Percentiles rank a stretch among this genome's conserved stretches.
phyloP scores from a whole-genome alignment of 2,888 invertebrate genomes.

The Antheraea assamensis region DNA sequence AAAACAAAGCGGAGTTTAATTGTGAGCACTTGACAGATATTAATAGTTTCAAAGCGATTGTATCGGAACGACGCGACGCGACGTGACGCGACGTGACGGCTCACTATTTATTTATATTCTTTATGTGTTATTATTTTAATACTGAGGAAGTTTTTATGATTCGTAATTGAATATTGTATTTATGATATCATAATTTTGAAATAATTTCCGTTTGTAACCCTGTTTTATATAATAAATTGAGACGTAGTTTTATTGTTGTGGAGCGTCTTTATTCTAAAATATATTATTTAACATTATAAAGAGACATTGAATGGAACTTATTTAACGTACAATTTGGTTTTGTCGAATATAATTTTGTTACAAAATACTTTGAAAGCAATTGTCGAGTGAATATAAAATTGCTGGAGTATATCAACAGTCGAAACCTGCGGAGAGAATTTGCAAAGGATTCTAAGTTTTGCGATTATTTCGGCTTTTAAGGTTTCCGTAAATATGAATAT shows the following conservation, averaged over 20 bases:
- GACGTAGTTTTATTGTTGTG: too few relatives aligned
- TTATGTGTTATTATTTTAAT: not conserved
- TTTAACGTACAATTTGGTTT: too few relatives aligned
- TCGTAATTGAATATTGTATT: not conserved
- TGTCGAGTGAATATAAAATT: too few relatives aligned
- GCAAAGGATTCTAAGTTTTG: not conserved
- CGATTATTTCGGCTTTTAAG: not conserved
- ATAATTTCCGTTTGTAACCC: not conserved
- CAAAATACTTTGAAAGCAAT: too few relatives aligned
- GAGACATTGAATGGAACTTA: too few relatives aligned
- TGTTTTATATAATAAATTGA: too few relatives aligned
- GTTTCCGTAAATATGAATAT: not conserved
- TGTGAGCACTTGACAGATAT: slow-evolving; percentile 27
- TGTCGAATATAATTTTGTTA: too few relatives aligned
- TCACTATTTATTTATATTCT: not conserved
- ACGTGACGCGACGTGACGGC: not conserved
- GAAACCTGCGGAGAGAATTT: not conserved
- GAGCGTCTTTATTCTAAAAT: too few relatives aligned
- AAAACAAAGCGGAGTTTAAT: slow-evolving; percentile 21
- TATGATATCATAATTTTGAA: not conserved
- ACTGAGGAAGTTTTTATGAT: not conserved
- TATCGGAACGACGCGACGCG: not conserved
- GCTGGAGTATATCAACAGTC: too few relatives aligned
- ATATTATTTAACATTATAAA: too few relatives aligned
- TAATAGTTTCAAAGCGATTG: slow-evolving; percentile 22